Evolutionary conservation across 2,797 vertebrate species (phyloP).

Genomic region (Geotrypetes seraphini): DNA sequence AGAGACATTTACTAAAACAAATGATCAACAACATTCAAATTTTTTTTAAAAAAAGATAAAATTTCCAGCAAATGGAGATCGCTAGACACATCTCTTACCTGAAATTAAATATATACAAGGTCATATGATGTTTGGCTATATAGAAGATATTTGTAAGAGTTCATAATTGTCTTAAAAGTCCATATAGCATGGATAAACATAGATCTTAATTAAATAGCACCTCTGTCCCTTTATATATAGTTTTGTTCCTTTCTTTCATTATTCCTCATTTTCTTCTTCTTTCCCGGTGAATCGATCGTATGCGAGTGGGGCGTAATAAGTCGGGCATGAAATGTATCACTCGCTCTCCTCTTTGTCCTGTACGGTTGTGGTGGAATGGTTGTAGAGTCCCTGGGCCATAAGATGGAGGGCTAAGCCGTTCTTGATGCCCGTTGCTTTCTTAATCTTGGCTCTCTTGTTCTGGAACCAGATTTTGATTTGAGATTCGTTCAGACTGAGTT

Average conservation of each 20-base stretch:
- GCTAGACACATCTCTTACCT: constrained; percentile 69
- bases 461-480: constrained; percentile 98
- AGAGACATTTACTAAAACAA: constrained; percentile 49
- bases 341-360: constrained; percentile 94
- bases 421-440: constrained; percentile 89
- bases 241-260: background rate
- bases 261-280: constrained; percentile 1
- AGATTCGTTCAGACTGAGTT: constrained; percentile 92
- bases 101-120: constrained; percentile 95
- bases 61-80: constrained; percentile 69
- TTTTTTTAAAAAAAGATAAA: constrained; percentile 42
- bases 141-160: constrained; percentile 79
- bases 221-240: too few relatives aligned
- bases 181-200: constrained; percentile 82
- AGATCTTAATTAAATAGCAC: constrained; percentile 79
- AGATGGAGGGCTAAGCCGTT: constrained; percentile 91
- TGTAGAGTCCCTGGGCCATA: constrained; percentile 98
- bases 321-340: constrained; percentile 33
- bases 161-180: constrained; percentile 74
- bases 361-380: constrained; percentile 91
- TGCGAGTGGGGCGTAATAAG: too few relatives aligned
- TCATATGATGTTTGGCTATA: constrained; percentile 91
- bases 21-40: constrained; percentile 38
- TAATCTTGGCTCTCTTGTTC: constrained; percentile 93
- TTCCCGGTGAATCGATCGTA: background rate